These are phyloP conservation scores for Hedychridium roseum DNA, from an alignment of 2,888 invertebrate genomes.

Conservation along the genomic window DNA sequence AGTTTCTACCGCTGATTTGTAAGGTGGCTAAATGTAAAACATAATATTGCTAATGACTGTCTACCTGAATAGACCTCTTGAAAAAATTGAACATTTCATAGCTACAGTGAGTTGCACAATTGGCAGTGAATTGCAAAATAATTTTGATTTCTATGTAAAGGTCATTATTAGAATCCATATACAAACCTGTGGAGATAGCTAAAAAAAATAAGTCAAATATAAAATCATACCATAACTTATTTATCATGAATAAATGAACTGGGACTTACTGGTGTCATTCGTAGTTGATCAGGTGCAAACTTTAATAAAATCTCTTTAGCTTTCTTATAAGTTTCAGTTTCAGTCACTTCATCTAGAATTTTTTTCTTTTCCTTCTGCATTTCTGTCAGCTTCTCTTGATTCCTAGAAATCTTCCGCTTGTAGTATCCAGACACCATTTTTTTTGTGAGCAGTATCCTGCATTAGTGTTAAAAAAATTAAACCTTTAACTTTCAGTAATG, in stretches of 20 bases:
- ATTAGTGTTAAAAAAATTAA: constrained; percentile 40
- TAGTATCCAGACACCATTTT: constrained; percentile 89
- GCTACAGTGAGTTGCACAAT: too few species aligned
- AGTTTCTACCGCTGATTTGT: constrained; percentile 30
- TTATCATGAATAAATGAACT: constrained; percentile 2
- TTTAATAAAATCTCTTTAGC: constrained; percentile 89
- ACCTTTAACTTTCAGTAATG: constrained; percentile 4
- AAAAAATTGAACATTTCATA: too few species aligned
- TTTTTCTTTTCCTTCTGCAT: constrained; percentile 85
- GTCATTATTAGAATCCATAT: too few species aligned
- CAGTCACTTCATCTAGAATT: constrained; percentile 94
- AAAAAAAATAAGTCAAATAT: constrained; percentile 35
- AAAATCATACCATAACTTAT: constrained; percentile 11
- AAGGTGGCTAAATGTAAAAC: constrained; percentile 38
- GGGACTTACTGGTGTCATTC: constrained; percentile 54
- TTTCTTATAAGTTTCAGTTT: constrained; percentile 96
- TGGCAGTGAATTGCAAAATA: too few species aligned
- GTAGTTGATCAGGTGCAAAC: constrained; percentile 75
- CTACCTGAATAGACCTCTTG: too few species aligned
- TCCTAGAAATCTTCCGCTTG: constrained; percentile 80
- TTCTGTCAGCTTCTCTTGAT: constrained; percentile 75
- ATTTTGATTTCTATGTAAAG: too few species aligned
- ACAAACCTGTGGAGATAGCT: constrained; percentile 55
- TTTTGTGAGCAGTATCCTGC: constrained; percentile 81
- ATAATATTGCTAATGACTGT: too few species aligned